These are phyloP conservation scores for Hydrophis major DNA, from an alignment of 2,797 vertebrate genomes.

Conservation along the genomic window DNA sequence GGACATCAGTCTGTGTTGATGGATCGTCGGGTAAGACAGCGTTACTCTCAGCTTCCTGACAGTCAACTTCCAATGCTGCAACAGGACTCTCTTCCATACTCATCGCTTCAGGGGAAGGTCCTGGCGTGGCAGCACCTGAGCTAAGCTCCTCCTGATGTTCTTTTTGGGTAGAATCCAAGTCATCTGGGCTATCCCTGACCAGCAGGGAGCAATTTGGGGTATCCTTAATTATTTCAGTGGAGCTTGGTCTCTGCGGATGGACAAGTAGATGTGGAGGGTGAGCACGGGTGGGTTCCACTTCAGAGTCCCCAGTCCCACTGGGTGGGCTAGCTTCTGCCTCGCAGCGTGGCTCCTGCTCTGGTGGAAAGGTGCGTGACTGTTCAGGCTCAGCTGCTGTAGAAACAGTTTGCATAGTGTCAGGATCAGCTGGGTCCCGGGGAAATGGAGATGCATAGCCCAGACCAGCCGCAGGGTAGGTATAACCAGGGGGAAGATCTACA, in stretches of 20 bases:
- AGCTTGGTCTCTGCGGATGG: slow-evolving; percentile 42
- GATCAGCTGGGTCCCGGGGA: slow-evolving; percentile 77
- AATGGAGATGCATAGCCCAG: slow-evolving; percentile 81
- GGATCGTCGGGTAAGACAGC: slow-evolving; percentile 16
- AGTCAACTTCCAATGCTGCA: slow-evolving; percentile 35
- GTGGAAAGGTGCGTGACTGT: slow-evolving; percentile 78
- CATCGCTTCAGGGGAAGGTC: slow-evolving; percentile 1
- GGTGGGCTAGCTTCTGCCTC: slow-evolving; percentile 52
- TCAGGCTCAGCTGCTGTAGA: slow-evolving; percentile 77
- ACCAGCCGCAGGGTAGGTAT: slow-evolving; percentile 76
- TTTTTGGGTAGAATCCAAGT: slow-evolving; percentile 15
- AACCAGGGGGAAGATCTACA: slow-evolving; percentile 85
- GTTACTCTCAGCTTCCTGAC: neutral
- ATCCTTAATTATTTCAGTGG: slow-evolving; percentile 61
- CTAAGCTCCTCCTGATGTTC: slow-evolving; percentile 10
- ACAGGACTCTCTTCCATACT: slow-evolving; percentile 47
- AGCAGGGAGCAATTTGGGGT: slow-evolving; percentile 59
- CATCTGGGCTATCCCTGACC: slow-evolving; percentile 42
- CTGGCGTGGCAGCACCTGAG: neutral
- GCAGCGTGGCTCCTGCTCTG: slow-evolving; percentile 71
- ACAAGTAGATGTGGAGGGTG: slow-evolving; percentile 15
- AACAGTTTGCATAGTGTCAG: slow-evolving; percentile 83
- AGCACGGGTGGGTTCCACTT: neutral
- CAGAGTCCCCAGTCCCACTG: slow-evolving; percentile 1
- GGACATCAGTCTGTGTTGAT: slow-evolving; percentile 41